Evolutionary conservation across 2,797 vertebrate species (phyloP), one percentile per base, ranked within the genome.

Genomic region (Tenualosa thibaudeaui): DNA sequence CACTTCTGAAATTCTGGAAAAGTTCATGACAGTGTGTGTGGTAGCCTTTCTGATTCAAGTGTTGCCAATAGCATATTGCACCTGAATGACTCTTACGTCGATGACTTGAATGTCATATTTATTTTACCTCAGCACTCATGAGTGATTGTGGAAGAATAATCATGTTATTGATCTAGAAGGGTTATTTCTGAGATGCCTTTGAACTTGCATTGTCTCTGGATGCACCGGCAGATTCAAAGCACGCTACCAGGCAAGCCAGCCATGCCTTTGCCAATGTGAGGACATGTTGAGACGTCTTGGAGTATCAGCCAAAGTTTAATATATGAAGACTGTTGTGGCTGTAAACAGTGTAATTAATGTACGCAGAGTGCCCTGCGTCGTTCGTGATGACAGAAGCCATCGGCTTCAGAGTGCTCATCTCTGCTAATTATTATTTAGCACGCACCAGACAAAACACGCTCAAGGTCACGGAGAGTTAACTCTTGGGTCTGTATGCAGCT

Each of bases 331-430:
- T 81, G 84, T 82, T 83, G 53, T 81, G 86, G 84, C 83, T 56
- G 40, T 68, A 84, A 83, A 88, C 75, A 85, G 86, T 85, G 85
- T 89, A 86, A 91, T 88, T 87, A 88, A 87, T 87, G 84, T 88
- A 87, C 85, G 86, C 37, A 24, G 37, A 81, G 71, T 53, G 49
- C 51, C 53, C 53, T 81, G 75, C 43, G 82, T 81, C 58, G 26
- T 31, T 43, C 51, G 68, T 81, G 86, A 85, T 87, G 86, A 89
- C 85, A 89, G 87, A 90, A 87, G 83, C 49, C 60, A 37, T 87
- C 65, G 75, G 24, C 49, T 86, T 89, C 49, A 81, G 78, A 87
- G 54, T 81, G 56, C 60, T 82, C 31, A 24, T 43, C 31, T 10
- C 81, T 43, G 58, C 71, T 85, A 85, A 84, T 88, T 87, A 82